phyloP scores from a whole-genome alignment of 2,888 invertebrate genomes.

The Apotomis capreana region DNA sequence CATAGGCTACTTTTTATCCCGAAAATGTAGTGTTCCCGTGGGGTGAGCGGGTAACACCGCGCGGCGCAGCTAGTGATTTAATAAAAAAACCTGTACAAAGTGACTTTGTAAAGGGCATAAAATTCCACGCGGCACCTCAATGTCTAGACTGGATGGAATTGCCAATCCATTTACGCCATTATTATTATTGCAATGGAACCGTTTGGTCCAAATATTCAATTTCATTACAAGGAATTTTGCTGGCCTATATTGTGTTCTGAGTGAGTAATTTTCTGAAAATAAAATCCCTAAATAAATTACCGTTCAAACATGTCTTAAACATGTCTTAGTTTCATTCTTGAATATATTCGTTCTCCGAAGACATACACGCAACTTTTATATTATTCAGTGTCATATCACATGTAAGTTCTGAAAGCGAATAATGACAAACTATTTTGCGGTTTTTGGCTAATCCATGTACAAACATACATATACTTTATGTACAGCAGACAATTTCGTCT shows the following conservation, averaged over 20 bases:
- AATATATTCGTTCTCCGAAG: too few relatives aligned
- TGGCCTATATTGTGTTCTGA: neutral
- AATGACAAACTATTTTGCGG: neutral
- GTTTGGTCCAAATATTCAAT: constrained; percentile 21
- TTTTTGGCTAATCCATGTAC: neutral
- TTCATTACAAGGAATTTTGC: constrained; percentile 10
- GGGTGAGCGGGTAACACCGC: too few relatives aligned
- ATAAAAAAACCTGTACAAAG: neutral
- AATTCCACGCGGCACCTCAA: constrained; percentile 8
- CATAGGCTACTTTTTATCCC: too few relatives aligned
- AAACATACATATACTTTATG: too few relatives aligned
- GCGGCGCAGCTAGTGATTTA: neutral
- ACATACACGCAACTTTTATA: too few relatives aligned
- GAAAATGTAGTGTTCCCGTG: too few relatives aligned
- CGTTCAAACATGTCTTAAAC: constrained; percentile 13
- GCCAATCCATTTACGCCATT: constrained; percentile 25
- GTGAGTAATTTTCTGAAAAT: neutral
- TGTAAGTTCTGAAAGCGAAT: neutral
- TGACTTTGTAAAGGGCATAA: constrained; percentile 11
- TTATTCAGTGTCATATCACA: too few relatives aligned
- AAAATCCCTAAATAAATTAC: constrained; percentile 16
- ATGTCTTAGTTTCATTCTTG: too few relatives aligned
- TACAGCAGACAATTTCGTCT: neutral
- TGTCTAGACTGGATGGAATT: constrained; percentile 20
- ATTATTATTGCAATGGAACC: constrained; percentile 17